Percentiles rank a stretch among this genome's conserved stretches.
These are phyloP conservation scores for Aleiodes testaceus DNA, from an alignment of 2,888 invertebrate genomes.

Conservation along the genomic window DNA sequence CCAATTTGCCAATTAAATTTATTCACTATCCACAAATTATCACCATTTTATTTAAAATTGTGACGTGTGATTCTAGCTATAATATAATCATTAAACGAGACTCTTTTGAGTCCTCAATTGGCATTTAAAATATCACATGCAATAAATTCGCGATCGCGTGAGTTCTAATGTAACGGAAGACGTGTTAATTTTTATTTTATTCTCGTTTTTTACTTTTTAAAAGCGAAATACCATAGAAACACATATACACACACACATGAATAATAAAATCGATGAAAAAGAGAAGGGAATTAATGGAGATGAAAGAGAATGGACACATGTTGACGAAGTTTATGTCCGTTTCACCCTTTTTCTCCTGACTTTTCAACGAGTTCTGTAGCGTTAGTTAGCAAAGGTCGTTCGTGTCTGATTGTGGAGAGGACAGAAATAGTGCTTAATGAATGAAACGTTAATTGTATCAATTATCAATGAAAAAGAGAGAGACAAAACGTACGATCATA, in stretches of 20 bases:
- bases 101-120: conserved; percentile 38
- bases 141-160: conserved; percentile 45
- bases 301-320: conserved; percentile 45
- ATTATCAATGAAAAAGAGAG: conserved; percentile 64
- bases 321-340: conserved; percentile 37
- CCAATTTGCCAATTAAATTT: conserved; percentile 39
- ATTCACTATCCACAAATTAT: conserved; percentile 37
- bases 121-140: conserved; percentile 38
- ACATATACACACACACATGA: neutral
- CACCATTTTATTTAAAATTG: conserved; percentile 30
- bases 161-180: conserved; percentile 32
- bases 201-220: neutral
- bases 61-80: conserved; percentile 34
- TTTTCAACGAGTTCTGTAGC: conserved; percentile 28
- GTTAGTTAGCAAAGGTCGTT: conserved; percentile 52
- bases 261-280: neutral
- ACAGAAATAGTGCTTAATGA: conserved; percentile 63
- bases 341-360: neutral
- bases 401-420: conserved; percentile 46
- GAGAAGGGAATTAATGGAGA: conserved; percentile 8
- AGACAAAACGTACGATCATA: conserved; percentile 46
- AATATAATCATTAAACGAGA: conserved; percentile 44
- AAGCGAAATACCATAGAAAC: neutral
- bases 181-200: conserved; percentile 40
- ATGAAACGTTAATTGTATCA: conserved; percentile 69